A percentile compares a stretch with the other conserved stretches of the same genome.
phyloP scores from a whole-genome alignment of 1,140 invertebrate species.

The Drosophila punjabiensis region DNA sequence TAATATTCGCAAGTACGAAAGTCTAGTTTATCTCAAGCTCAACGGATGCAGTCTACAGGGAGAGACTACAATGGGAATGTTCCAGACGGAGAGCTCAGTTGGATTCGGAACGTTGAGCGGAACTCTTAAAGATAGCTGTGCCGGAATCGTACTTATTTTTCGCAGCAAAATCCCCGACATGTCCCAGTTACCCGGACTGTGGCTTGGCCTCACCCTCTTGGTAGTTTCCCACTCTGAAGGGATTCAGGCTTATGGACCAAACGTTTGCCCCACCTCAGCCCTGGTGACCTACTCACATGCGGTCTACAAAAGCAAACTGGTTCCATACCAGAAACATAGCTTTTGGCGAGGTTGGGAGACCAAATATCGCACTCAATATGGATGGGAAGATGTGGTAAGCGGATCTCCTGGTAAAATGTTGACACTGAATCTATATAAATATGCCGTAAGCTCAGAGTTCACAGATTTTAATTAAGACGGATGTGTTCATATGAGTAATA shows the following conservation, averaged over 20 bases:
- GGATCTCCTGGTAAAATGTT: no score
- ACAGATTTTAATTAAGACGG: not conserved
- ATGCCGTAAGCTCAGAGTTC: not conserved
- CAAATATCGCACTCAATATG: not conserved
- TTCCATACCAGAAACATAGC: not conserved
- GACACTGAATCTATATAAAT: not conserved
- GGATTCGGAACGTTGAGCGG: constrained; percentile 16
- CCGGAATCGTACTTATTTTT: not conserved
- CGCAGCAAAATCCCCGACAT: not conserved
- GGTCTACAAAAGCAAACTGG: not conserved
- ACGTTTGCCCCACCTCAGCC: not conserved
- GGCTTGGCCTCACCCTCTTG: not conserved
- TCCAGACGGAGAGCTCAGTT: constrained; percentile 23
- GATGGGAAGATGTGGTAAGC: not conserved
- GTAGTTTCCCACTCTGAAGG: not conserved
- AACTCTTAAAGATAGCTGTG: not conserved
- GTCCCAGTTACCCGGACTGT: not conserved
- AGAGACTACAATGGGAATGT: not conserved
- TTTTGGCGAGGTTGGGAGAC: constrained; percentile 16
- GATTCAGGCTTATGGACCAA: not conserved
- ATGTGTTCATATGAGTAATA: not conserved
- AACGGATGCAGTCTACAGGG: constrained; percentile 2
- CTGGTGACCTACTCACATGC: not conserved
- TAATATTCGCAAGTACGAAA: constrained; percentile 3
- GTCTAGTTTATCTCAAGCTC: constrained; percentile 17